These are phyloP conservation scores for Drosophila prostipennis DNA, from an alignment of 2,888 invertebrate species.

Conservation along the genomic window DNA sequence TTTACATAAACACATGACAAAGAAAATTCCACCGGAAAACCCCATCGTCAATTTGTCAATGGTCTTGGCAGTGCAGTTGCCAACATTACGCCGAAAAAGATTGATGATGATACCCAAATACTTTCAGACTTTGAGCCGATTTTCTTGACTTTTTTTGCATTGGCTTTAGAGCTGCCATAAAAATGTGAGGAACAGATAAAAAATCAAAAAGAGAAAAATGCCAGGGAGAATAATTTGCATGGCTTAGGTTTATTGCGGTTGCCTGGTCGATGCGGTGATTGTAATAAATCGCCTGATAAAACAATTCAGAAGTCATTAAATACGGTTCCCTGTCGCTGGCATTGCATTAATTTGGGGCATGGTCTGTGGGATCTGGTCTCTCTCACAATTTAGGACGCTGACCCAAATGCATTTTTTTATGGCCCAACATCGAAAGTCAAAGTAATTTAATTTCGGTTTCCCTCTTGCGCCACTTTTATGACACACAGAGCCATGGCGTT, in stretches of 20 bases:
- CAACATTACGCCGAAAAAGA: constrained; percentile 27
- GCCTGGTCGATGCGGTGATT: constrained; percentile 36
- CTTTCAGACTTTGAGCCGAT: constrained; percentile 44
- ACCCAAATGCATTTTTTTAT: constrained; percentile 47
- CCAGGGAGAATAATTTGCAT: constrained; percentile 35
- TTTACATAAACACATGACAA: constrained; percentile 30
- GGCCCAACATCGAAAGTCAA: constrained; percentile 48
- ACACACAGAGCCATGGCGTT: constrained; percentile 37
- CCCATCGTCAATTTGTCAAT: constrained; percentile 47
- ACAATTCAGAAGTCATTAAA: constrained; percentile 61
- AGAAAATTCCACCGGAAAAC: constrained; percentile 7
- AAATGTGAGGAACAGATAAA: constrained; percentile 34
- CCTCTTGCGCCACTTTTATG: constrained; percentile 39
- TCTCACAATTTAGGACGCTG: constrained; percentile 23
- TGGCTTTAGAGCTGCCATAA: constrained; percentile 36
- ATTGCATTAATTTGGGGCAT: constrained; percentile 45
- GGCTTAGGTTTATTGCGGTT: constrained; percentile 48
- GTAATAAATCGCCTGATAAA: constrained; percentile 59
- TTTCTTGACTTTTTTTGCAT: constrained; percentile 14
- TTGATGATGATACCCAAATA: constrained; percentile 42
- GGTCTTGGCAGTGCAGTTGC: constrained; percentile 39
- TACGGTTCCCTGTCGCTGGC: constrained; percentile 32
- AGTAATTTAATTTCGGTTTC: constrained; percentile 51
- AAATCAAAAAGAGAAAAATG: constrained; percentile 6
- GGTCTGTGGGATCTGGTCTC: constrained; percentile 3